Evolutionary conservation across 2,797 vertebrate species (phyloP).

Genomic region (Amblyopsis hoosieri): DNA sequence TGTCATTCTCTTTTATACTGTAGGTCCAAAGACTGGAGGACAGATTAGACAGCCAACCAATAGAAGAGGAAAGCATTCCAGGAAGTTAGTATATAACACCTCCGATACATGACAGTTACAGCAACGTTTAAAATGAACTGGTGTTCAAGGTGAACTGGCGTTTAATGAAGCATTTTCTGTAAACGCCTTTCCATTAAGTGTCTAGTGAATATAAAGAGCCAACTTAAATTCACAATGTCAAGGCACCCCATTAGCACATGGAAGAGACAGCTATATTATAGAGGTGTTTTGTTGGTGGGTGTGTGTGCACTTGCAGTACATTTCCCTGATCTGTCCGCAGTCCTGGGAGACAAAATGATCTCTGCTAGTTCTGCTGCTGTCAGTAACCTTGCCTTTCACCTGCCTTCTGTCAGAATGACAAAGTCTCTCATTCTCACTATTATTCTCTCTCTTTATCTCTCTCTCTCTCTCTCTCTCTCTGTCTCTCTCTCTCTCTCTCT

Average conservation of each 20-base stretch:
- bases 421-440: constrained; percentile 6
- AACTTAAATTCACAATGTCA: constrained; percentile 20
- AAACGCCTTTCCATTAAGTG: neutral
- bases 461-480: constrained; percentile 33
- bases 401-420: constrained; percentile 52
- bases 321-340: constrained; percentile 35
- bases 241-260: constrained; percentile 5
- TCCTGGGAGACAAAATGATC: constrained; percentile 54
- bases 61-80: constrained; percentile 72
- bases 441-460: constrained; percentile 11
- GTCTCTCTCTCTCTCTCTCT: constrained; percentile 40
- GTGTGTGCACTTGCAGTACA: constrained; percentile 24
- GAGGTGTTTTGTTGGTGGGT: constrained; percentile 26
- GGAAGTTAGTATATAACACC: constrained; percentile 52
- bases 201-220: neutral
- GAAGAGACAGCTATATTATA: neutral
- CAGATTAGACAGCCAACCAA: constrained; percentile 76
- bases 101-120: neutral
- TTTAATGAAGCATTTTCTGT: too few species aligned
- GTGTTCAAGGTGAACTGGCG: neutral
- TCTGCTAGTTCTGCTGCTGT: constrained; percentile 56
- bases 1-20: constrained; percentile 1
- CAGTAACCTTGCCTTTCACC: constrained; percentile 55
- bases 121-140: neutral
- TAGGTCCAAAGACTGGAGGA: constrained; percentile 79